phyloP scores from a whole-genome alignment of 2,888 invertebrate genomes.

The Caenorhabditis sinica region DNA sequence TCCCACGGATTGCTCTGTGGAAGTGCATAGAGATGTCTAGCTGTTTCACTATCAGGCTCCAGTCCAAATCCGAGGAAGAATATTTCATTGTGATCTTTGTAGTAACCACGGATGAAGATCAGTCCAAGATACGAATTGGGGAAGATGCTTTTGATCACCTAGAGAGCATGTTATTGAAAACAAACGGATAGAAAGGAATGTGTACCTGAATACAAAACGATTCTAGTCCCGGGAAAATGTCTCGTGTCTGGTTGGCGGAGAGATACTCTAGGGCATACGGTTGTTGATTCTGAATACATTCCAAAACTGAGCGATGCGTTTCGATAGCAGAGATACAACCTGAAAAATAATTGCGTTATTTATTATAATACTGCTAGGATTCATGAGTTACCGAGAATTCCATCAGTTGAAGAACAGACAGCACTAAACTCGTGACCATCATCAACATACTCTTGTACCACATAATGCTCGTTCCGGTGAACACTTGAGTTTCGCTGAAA shows the following conservation, averaged over 20 bases:
- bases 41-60: slow-evolving; percentile 74
- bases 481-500: slow-evolving; percentile 73
- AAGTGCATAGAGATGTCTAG: slow-evolving; percentile 62
- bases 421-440: slow-evolving; percentile 79
- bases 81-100: slow-evolving; percentile 81
- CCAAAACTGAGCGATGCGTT: slow-evolving; percentile 69
- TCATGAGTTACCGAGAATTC: slow-evolving; percentile 73
- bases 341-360: slow-evolving; percentile 33
- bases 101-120: slow-evolving; percentile 78
- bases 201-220: slow-evolving; percentile 77
- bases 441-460: slow-evolving; percentile 79
- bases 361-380: neutral
- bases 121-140: slow-evolving; percentile 63
- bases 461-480: slow-evolving; percentile 75
- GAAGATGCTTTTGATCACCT: slow-evolving; percentile 75
- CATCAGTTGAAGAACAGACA: slow-evolving; percentile 74
- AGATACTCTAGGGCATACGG: slow-evolving; percentile 77
- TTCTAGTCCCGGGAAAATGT: slow-evolving; percentile 79
- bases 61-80: slow-evolving; percentile 77
- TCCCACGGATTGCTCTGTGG: slow-evolving; percentile 59
- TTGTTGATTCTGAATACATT: slow-evolving; percentile 73
- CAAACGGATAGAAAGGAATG: neutral
- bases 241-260: slow-evolving; percentile 78
- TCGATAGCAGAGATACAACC: slow-evolving; percentile 75
- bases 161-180: slow-evolving; percentile 6